Conservation (phyloP, 2,888 invertebrate genomes). For the Hedychridium roseum region DNA sequence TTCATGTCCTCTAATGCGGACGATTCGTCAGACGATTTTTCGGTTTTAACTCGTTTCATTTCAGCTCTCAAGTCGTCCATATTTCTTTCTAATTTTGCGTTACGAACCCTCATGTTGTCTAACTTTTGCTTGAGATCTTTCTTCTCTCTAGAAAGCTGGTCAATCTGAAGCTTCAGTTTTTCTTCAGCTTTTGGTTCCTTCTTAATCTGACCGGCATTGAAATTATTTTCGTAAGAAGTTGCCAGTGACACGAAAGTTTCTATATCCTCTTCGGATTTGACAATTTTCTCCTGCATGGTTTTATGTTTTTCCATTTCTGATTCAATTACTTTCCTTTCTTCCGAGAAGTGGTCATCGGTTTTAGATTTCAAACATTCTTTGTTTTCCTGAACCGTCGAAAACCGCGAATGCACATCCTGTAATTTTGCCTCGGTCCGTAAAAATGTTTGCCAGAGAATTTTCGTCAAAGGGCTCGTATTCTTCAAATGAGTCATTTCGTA, state of each 20-base stretch:
- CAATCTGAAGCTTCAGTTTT: slow-evolving; percentile 38
- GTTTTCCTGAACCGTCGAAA: slow-evolving; percentile 5
- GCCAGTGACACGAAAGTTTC: slow-evolving; percentile 31
- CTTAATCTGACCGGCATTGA: slow-evolving; percentile 34
- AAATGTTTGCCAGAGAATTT: slow-evolving; percentile 34
- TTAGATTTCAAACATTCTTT: slow-evolving; percentile 4
- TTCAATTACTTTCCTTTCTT: slow-evolving; percentile 21
- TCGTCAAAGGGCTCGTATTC: slow-evolving; percentile 28
- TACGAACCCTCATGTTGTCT: slow-evolving; percentile 40
- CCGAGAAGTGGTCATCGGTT: slow-evolving; percentile 9
- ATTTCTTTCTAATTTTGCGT: slow-evolving; percentile 49
- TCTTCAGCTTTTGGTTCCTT: slow-evolving; percentile 35
- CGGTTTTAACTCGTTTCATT: slow-evolving; percentile 30
- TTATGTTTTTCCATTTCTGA: slow-evolving; percentile 27
- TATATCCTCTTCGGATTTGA: slow-evolving; percentile 27
- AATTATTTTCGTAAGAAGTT: slow-evolving; percentile 28
- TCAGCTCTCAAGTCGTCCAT: slow-evolving; percentile 45
- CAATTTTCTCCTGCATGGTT: slow-evolving; percentile 22
- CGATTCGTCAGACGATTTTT: slow-evolving; percentile 8
- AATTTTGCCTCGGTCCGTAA: slow-evolving; percentile 33
- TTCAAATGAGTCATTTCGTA: slow-evolving; percentile 20
- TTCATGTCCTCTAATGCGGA: slow-evolving; percentile 13
- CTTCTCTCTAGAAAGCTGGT: slow-evolving; percentile 41
- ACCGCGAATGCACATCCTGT: slow-evolving; percentile 13
- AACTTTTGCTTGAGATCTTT: slow-evolving; percentile 48